phyloP scores from a whole-genome alignment of 2,797 vertebrate genomes.

The Xenops minutus region DNA sequence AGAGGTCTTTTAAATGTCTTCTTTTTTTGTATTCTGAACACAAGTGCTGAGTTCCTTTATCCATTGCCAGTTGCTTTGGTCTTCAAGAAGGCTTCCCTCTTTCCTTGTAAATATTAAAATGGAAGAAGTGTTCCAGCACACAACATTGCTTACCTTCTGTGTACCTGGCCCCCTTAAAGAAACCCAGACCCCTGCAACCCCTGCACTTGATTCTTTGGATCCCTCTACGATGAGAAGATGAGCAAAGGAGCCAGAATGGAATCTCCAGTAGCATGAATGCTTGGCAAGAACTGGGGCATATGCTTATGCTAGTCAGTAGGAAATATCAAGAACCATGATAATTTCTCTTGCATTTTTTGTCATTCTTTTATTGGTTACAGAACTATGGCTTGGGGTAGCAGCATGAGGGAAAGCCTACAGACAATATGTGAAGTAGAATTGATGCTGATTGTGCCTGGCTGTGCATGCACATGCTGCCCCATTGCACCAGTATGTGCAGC shows the following conservation, averaged over 20 bases:
- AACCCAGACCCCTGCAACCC: rapidly evolving
- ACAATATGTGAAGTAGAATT: not conserved
- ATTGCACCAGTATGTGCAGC: not conserved
- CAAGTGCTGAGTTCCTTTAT: not conserved
- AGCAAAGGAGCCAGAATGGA: not conserved
- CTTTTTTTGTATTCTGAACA: not conserved
- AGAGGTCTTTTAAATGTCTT: not conserved
- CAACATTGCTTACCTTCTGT: not conserved
- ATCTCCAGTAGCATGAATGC: rapidly evolving
- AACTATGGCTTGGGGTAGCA: not conserved
- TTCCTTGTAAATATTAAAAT: not conserved
- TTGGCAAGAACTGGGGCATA: not conserved
- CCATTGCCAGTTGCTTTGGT: not conserved
- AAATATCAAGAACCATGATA: not conserved
- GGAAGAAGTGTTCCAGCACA: not conserved
- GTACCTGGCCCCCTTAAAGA: not conserved
- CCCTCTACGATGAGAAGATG: not conserved
- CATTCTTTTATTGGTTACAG: not conserved
- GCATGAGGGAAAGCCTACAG: not conserved
- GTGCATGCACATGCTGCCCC: not conserved
- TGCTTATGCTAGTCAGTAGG: not conserved
- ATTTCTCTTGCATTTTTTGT: not conserved
- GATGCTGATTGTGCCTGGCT: not conserved
- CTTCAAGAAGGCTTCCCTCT: not conserved
- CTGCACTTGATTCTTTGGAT: not conserved